Evolutionary conservation across 2,797 vertebrate species (phyloP), one percentile per base, ranked within the genome.

Genomic region (Thalassophryne amazonica): DNA sequence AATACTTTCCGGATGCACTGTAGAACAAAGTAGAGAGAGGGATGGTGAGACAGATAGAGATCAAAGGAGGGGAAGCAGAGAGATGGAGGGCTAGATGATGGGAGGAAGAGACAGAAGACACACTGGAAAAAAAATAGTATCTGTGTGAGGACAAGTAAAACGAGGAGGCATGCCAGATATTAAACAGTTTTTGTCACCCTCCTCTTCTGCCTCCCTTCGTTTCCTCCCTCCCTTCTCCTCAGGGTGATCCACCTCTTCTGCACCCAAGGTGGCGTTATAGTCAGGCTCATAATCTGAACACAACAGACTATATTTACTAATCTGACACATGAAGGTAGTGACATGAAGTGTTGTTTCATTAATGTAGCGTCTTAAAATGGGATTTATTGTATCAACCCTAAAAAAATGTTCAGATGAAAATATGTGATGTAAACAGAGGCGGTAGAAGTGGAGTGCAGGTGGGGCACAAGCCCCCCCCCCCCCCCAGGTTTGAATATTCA

Each of bases 271-370:
- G 76, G 75, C 17, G 57, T 78, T 87, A 87, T 79, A 88, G 74
- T 84, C 79, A 21, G 69, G 64, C 72, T 89, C 83, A 86, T 81
- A 82, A 53, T 88, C 85, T 90, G 68, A 73, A 76, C 75, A 83
- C 48, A 69, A 73, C 55, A 85, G 20, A 65, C 62, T 61, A 0
- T 2, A 39, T 71, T 63, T 65, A 60, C 38, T 23, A n/a, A n/a
- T n/a, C n/a, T n/a, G n/a, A n/a, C n/a, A n/a, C n/a, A n/a, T n/a
- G n/a, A n/a, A n/a, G n/a, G n/a, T n/a, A n/a, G n/a, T n/a, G n/a
- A n/a, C n/a, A n/a, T n/a, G n/a, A n/a, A n/a, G n/a, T n/a, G n/a
- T n/a, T n/a, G n/a, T n/a, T n/a, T n/a, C n/a, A n/a, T n/a, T n/a
- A n/a, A n/a, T n/a, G n/a, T n/a, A n/a, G n/a, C n/a, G n/a, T n/a